Base-by-base conservation (phyloP, 2,113 vertebrate species). In the Oxyura jamaicensis region DNA sequence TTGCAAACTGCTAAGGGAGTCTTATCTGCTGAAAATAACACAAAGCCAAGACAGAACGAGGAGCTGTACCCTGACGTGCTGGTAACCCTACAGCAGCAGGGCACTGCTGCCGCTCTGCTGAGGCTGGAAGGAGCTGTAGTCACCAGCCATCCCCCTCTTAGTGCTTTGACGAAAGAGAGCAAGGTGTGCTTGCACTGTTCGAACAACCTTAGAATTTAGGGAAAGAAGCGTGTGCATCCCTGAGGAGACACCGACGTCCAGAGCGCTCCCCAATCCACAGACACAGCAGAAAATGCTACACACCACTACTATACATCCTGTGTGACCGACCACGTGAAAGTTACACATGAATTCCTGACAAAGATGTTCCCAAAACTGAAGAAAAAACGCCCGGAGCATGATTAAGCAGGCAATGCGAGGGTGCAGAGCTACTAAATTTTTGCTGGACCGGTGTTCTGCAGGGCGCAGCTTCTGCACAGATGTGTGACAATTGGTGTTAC, bases 251-350 rank as follows among this genome's bases (percentile, higher is more conserved):
- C 20, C 72, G 60, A 26, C 52, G 58, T 55, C 19, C 73, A 87
- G 39, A 52, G 17, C 21, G 35, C 29, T 75, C 17, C 39, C 65
- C 62, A 50, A 13, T n/a, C 21, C 52, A 56, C 80, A 28, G 2
- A 28, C 12, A 42, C 10, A 28, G 41, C 53, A 52, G 41, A 35
- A 67, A 67, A 42, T 28, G 7, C 59, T 52, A 11, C 0, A 41
- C 23, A 52, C 12, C 3, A 46, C 56, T 3, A 46, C 44, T 48
- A 6, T 20, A 16, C 31, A 22, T 50, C 58, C 42, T 60, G 46
- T 14, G 4, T 1, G 6, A 53, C 1, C 19, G 8, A 42, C 73
- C 44, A 60, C 1, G 0, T 33, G 44, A 91, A 80, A 72, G 36
- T n/a, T 68, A 73, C 26, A 48, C 20, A 59, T 5, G 5, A 85